These are phyloP conservation scores for Lycia hirtaria DNA, from an alignment of 2,888 invertebrate genomes.

Conservation along the genomic window DNA sequence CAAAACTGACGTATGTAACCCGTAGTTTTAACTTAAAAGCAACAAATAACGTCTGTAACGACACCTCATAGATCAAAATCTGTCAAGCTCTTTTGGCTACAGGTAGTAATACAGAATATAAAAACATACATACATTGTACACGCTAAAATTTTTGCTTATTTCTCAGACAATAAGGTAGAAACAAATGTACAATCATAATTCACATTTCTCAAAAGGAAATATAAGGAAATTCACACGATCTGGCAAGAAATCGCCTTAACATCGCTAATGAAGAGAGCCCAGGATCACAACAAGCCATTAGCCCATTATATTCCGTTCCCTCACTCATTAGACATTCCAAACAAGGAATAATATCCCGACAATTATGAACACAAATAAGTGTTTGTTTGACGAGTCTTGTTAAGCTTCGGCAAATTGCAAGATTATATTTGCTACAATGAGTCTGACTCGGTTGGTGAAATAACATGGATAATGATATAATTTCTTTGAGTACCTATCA, in stretches of 20 bases:
- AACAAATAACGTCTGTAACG: no score
- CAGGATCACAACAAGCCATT: constrained; percentile 25
- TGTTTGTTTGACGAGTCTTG: constrained; percentile 20
- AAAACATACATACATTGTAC: no score
- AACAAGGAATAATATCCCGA: constrained; percentile 30
- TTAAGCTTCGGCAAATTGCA: constrained; percentile 17
- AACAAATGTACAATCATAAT: background rate
- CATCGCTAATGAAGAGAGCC: constrained; percentile 19
- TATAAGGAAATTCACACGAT: constrained; percentile 5
- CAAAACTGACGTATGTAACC: no score
- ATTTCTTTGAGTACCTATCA: background rate
- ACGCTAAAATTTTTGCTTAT: no score
- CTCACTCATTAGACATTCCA: constrained; percentile 28
- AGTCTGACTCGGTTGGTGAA: background rate
- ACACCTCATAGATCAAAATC: no score
- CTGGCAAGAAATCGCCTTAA: constrained; percentile 13
- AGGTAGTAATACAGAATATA: no score
- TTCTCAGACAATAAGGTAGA: background rate
- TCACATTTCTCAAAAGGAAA: constrained; percentile 6
- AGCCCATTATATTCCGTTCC: constrained; percentile 26
- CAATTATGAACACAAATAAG: constrained; percentile 28
- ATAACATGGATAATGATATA: background rate
- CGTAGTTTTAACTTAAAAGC: no score
- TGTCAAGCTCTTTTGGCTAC: no score
- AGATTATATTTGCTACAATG: background rate